Evolutionary conservation across 2,888 invertebrate species (phyloP).

Genomic region (Cosmia pyralina): DNA sequence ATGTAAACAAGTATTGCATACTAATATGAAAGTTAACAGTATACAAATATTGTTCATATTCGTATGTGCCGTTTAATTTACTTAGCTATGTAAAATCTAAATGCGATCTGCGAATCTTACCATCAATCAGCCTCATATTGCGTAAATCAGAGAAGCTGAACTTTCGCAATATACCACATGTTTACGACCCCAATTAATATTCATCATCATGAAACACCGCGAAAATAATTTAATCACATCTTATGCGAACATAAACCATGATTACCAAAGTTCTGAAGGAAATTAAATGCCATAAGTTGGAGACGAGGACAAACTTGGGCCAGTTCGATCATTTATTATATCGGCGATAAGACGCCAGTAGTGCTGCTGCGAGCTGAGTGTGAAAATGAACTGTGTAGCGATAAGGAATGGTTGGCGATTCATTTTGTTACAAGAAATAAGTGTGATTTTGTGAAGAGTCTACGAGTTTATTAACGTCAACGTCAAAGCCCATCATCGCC

Average conservation of each 20-base stretch:
- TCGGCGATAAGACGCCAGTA: constrained; percentile 38
- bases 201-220: constrained; percentile 20
- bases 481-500: no score
- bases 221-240: constrained; percentile 34
- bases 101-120: no score
- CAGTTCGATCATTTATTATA: constrained; percentile 54
- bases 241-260: constrained; percentile 50
- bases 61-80: no score
- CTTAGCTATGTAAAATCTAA: no score
- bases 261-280: constrained; percentile 56
- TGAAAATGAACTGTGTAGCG: constrained; percentile 30
- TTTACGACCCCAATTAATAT: constrained; percentile 39
- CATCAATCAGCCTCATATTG: not conserved
- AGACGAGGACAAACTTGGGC: constrained; percentile 48
- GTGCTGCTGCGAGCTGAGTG: not conserved
- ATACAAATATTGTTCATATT: no score
- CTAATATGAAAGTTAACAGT: no score
- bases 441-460: not conserved
- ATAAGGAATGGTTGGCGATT: constrained; percentile 29
- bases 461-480: not conserved
- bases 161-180: constrained; percentile 4
- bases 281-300: constrained; percentile 58
- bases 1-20: no score
- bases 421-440: constrained; percentile 28
- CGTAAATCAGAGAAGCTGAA: constrained; percentile 2